Evolutionary conservation across 2,888 invertebrate genomes (phyloP), one percentile per base, ranked within the genome.

Genomic region (Macaria liturata): DNA sequence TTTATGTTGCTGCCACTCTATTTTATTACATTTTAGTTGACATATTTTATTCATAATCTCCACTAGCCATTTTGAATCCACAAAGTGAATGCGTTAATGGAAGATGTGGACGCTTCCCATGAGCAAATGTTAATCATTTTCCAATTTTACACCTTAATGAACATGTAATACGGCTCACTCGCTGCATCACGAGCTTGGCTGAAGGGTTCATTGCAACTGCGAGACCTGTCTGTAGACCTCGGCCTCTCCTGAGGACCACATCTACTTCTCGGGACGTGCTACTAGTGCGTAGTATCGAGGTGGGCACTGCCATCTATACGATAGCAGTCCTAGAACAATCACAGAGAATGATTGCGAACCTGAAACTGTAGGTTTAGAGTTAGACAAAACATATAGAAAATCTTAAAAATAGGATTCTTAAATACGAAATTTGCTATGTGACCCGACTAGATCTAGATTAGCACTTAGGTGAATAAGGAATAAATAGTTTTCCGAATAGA

Each of bases 1-100:
- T 89, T 91, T 91, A 83, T 88, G 91, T 91, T 91, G 90, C 90
- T 89, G 91, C 91, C 89, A 91, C 90, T 60, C 59, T 90, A 86
- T 89, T 87, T 88, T 88, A 78, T 86, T 87, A 81, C 78, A 80
- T 90, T 84, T 89, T 87, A 87, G 87, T 89, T 90, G 78, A 84
- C 81, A 84, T 89, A 80, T 83, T 88, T 88, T 84, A 81, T 84
- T 84, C 81, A 84, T 88, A 81, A 83, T 86, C 81, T 84, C 86
- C 87, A 91, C 90, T 86, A 86, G 89, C 85, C 88, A 84, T 88
- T 83, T 83, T 83, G 74, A 83, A 81, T 77, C 80, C 90, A 88
- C 88, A 80, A 83, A 84, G 82, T 82, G 85, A 89, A 88, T 86
- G 87, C 82, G 83, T 83, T 81, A 89, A 89, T 88, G 91, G 91